Percentiles rank a stretch among this genome's conserved stretches.
Conservation (phyloP, 2,797 vertebrate genomes). For the Champsocephalus gunnari region DNA sequence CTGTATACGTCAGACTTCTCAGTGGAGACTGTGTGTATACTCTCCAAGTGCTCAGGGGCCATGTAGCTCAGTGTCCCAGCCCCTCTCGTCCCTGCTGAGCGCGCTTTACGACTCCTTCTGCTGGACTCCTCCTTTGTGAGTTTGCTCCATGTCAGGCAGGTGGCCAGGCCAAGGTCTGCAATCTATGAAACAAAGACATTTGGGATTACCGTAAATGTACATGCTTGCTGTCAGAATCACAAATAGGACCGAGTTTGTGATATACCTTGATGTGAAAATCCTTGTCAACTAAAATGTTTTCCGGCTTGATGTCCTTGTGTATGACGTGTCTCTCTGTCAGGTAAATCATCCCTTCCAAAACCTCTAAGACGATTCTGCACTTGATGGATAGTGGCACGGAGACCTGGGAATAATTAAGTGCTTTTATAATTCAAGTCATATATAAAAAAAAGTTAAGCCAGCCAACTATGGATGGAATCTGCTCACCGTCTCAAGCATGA, state of each 20-base stretch:
- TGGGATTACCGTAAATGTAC: neutral
- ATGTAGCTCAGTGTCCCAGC: constrained; percentile 96
- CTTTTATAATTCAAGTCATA: neutral
- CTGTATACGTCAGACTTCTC: constrained; percentile 98
- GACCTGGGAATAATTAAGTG: constrained; percentile 75
- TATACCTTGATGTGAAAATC: constrained; percentile 95
- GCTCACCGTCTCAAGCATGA: constrained; percentile 88
- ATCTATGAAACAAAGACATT: constrained; percentile 82
- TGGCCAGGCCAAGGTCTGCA: constrained; percentile 93
- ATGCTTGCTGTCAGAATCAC: neutral
- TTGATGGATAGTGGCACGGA: constrained; percentile 89
- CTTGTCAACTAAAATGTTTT: constrained; percentile 93
- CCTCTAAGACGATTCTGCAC: constrained; percentile 91
- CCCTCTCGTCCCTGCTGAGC: constrained; percentile 48
- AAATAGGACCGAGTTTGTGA: neutral
- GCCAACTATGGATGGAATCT: neutral
- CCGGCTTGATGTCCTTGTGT: constrained; percentile 97
- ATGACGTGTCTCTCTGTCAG: constrained; percentile 87
- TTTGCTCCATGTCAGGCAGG: constrained; percentile 92
- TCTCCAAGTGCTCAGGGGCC: constrained; percentile 93
- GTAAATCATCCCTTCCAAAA: constrained; percentile 95
- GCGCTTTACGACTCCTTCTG: constrained; percentile 70
- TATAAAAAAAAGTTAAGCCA: neutral
- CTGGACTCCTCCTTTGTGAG: constrained; percentile 90
- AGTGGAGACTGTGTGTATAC: constrained; percentile 84